phyloP scores from a whole-genome alignment of 1,140 invertebrate genomes.

The Bicyclus anynana region DNA sequence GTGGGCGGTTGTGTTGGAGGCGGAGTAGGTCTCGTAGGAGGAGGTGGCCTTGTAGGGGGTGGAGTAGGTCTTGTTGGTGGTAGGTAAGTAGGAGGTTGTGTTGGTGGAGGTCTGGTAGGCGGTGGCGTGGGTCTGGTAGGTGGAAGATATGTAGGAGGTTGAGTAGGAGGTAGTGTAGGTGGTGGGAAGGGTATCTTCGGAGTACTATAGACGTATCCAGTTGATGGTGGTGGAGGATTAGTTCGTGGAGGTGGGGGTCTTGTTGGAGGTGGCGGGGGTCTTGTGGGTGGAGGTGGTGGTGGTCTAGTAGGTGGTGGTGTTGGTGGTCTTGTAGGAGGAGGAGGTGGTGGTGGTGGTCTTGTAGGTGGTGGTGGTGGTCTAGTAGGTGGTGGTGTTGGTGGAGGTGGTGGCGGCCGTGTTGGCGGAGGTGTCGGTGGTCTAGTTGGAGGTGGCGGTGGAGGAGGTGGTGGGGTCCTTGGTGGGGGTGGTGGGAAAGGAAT shows the following conservation, averaged over 20 bases:
- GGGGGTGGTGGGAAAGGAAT: conserved; percentile 9
- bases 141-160: conserved; percentile 4
- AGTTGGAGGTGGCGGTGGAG: conserved; percentile 1
- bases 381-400: conserved; percentile 4
- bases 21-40: conserved; percentile 12
- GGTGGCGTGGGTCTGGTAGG: conserved; percentile 15
- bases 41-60: conserved; percentile 8
- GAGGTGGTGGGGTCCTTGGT: conserved; percentile 18
- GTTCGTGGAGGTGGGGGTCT: conserved; percentile 20
- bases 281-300: not conserved
- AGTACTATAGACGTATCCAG: not conserved
- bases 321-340: conserved; percentile 6
- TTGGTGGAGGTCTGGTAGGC: not conserved
- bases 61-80: conserved; percentile 15
- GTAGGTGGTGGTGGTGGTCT: conserved; percentile 2
- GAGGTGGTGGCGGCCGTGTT: conserved; percentile 10
- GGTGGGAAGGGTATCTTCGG: not conserved
- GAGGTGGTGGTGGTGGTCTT: conserved; percentile 3
- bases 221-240: conserved; percentile 15
- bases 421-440: not conserved
- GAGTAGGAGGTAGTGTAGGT: conserved; percentile 3
- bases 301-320: not conserved
- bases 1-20: conserved; percentile 13
- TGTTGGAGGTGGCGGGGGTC: conserved; percentile 10
- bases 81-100: conserved; percentile 12